A percentile compares a stretch with the other conserved stretches of the same genome.
phyloP scores from a whole-genome alignment of 2,113 vertebrate genomes.

The Piliocolobus tephrosceles region DNA sequence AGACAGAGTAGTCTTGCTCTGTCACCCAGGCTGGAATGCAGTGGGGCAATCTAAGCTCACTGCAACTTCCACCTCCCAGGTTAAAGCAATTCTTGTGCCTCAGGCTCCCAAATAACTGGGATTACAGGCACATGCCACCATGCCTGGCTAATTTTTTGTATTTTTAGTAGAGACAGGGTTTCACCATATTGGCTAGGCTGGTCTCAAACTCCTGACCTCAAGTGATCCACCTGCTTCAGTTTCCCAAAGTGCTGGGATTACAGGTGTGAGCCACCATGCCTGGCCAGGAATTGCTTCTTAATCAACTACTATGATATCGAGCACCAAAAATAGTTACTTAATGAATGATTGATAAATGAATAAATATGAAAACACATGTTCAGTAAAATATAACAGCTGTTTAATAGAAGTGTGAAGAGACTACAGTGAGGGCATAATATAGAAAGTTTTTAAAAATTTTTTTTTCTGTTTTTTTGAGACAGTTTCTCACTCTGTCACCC shows the following conservation, averaged over 20 bases:
- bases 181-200: background rate
- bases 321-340: background rate
- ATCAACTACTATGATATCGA: background rate
- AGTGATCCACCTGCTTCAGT: background rate
- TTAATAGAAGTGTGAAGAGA: background rate
- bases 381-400: background rate
- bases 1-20: background rate
- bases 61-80: background rate
- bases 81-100: background rate
- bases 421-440: background rate
- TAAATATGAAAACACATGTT: background rate
- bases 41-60: background rate
- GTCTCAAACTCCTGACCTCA: background rate
- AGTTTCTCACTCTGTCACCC: too few species aligned
- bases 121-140: background rate
- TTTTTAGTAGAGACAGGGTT: background rate
- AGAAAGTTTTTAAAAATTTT: background rate
- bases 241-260: background rate
- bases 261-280: too few species aligned
- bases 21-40: background rate
- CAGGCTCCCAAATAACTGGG: background rate
- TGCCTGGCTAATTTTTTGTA: background rate
- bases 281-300: background rate
- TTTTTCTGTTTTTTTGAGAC: too few species aligned
- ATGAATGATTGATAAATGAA: background rate